Evolutionary conservation across 2,888 invertebrate genomes (phyloP), one percentile per base, ranked within the genome.

Genomic region (Drosophila mulleri): DNA sequence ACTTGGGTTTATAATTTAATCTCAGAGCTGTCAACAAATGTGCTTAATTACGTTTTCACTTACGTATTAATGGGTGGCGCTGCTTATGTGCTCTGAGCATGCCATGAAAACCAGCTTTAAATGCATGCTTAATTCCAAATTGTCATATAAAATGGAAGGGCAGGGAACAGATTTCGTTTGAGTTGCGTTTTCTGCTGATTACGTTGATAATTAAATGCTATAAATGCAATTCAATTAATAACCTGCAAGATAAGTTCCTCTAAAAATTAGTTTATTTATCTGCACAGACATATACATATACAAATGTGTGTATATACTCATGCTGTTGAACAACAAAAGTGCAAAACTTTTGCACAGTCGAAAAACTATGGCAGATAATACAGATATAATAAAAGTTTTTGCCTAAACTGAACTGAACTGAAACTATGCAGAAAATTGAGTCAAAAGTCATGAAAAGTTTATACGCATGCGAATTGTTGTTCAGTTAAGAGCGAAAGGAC

Each of bases 381-480:
- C 75, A 75, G 60, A 72, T 67, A 62, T 60, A 65, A 69, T 69
- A 65, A 76, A 76, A 76, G 59, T 75, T 75, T 64, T 61, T 53
- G 63, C 58, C 42, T 58, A 58, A 48, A 48, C 48, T n/a, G 29
- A 48, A 59, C 41, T 48, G 48, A 57, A 52, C 41, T 50, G 23
- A 61, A 75, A 76, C 73, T 65, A 66, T 72, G 73, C 65, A 48
- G 69, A 63, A 73, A 76, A 77, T 76, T 66, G 53, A 77, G 76
- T 76, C 70, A 77, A 64, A 73, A 77, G 73, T 73, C 76, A 66
- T 58, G 45, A 20, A 73, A 76, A 73, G 20, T 77, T 77, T 72
- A 54, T 48, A 45, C 53, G 56, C 57, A 76, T 64, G 58, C 32
- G 60, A 57, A 63, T 64, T 75, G 75, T 63, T 72, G 69, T 69